Conservation (phyloP, 2,113 vertebrate species). For the Aegotheles bennettii region DNA sequence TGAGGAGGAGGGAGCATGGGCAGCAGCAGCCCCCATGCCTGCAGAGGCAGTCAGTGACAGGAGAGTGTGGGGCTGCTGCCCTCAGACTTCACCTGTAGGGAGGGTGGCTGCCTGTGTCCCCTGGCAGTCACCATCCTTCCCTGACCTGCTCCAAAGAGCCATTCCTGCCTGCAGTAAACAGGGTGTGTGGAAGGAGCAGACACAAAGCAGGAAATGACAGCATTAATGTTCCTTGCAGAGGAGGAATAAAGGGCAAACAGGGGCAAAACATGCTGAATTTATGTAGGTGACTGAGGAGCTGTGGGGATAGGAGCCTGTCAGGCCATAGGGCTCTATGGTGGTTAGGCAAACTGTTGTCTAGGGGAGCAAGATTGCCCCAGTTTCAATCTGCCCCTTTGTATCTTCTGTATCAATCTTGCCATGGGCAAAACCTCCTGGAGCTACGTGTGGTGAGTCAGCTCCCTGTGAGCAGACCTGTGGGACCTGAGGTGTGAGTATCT, state of each 20-base stretch:
- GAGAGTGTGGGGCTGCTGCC: background rate
- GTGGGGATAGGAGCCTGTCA: fast-evolving
- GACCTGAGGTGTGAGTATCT: background rate
- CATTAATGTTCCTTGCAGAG: fast-evolving
- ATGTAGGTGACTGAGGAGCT: background rate
- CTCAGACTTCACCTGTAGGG: fast-evolving
- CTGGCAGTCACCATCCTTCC: fast-evolving
- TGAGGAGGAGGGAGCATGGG: background rate
- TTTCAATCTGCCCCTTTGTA: background rate
- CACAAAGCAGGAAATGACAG: fast-evolving
- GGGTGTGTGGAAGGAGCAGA: background rate
- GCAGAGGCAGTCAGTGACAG: fast-evolving
- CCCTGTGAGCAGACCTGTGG: fast-evolving
- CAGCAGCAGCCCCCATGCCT: fast-evolving
- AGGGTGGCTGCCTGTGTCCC: fast-evolving
- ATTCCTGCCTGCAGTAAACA: background rate
- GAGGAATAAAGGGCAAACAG: background rate
- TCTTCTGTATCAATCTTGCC: background rate
- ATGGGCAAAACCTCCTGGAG: background rate
- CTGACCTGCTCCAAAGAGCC: background rate
- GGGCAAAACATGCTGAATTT: background rate
- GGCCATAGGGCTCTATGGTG: background rate
- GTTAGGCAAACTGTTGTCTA: background rate
- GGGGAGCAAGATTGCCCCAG: background rate
- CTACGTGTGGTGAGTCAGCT: background rate